Evolutionary conservation across 2,113 vertebrate genomes (phyloP).

Genomic region (Fukomys damarensis): DNA sequence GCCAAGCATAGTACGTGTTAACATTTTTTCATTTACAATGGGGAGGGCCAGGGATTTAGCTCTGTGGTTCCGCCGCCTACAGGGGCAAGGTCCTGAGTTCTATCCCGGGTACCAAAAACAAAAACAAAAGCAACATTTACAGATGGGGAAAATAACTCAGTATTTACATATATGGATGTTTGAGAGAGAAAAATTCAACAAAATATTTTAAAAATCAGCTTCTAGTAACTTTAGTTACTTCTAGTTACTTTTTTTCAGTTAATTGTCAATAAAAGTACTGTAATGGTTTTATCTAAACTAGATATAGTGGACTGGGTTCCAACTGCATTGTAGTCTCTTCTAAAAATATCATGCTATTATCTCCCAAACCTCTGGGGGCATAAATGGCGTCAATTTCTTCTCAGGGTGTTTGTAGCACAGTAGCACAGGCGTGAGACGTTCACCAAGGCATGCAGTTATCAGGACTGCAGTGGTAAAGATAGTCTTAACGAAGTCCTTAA

Average conservation of each 20-base stretch:
- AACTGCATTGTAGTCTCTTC: not conserved
- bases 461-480: not conserved
- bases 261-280: not conserved
- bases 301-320: not conserved
- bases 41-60: too few species aligned
- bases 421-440: not conserved
- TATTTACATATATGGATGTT: not conserved
- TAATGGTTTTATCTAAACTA: not conserved
- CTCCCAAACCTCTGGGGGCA: not conserved
- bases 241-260: conserved; percentile 11
- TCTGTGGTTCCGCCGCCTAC: too few species aligned
- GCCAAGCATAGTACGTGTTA: not conserved
- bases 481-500: not conserved
- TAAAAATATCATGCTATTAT: not conserved
- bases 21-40: conserved; percentile 3
- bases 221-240: too few species aligned
- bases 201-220: not conserved
- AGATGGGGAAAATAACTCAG: not conserved
- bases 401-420: not conserved
- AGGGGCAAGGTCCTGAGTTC: too few species aligned
- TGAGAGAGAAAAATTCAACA: not conserved
- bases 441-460: not conserved
- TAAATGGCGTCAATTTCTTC: not conserved
- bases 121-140: too few species aligned
- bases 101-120: too few species aligned